Percentiles rank a stretch among this genome's conserved stretches.
These are phyloP conservation scores for Ectemnius cavifrons DNA, from an alignment of 2,888 invertebrate genomes.

Conservation along the genomic window DNA sequence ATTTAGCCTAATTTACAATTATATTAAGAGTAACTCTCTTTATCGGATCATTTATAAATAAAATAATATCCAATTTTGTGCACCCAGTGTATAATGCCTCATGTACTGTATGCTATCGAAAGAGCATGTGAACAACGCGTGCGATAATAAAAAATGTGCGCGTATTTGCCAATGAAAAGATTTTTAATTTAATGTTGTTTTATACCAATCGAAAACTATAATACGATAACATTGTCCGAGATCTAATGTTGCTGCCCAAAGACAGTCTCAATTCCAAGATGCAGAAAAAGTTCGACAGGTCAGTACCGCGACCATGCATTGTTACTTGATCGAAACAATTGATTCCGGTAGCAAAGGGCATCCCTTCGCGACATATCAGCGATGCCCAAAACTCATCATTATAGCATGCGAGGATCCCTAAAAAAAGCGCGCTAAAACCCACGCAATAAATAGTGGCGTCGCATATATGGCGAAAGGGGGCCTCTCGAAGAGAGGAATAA, in stretches of 20 bases:
- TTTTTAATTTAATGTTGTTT: too few species aligned
- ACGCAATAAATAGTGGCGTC: slow-evolving; percentile 34
- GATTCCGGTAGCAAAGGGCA: neutral
- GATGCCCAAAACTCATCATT: neutral
- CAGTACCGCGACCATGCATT: too few species aligned
- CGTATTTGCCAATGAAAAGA: too few species aligned
- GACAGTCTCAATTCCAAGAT: slow-evolving; percentile 37
- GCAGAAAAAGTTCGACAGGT: slow-evolving; percentile 33
- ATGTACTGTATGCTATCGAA: too few species aligned
- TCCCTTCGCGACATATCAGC: slow-evolving; percentile 10
- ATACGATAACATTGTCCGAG: too few species aligned
- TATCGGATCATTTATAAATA: neutral
- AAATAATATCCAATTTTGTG: neutral
- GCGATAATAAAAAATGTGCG: too few species aligned
- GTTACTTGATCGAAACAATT: neutral
- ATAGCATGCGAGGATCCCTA: neutral
- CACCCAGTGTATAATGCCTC: neutral
- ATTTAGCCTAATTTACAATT: too few species aligned
- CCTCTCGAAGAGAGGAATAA: neutral
- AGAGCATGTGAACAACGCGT: too few species aligned
- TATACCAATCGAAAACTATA: too few species aligned
- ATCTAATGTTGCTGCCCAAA: too few species aligned
- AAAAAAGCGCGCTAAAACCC: slow-evolving; percentile 59
- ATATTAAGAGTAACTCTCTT: neutral
- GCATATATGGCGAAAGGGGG: slow-evolving; percentile 13